A percentile compares a stretch with the other conserved stretches of the same genome.
Evolutionary conservation across 2,888 invertebrate genomes (phyloP).

Genomic region (Melangyna quadrimaculata): DNA sequence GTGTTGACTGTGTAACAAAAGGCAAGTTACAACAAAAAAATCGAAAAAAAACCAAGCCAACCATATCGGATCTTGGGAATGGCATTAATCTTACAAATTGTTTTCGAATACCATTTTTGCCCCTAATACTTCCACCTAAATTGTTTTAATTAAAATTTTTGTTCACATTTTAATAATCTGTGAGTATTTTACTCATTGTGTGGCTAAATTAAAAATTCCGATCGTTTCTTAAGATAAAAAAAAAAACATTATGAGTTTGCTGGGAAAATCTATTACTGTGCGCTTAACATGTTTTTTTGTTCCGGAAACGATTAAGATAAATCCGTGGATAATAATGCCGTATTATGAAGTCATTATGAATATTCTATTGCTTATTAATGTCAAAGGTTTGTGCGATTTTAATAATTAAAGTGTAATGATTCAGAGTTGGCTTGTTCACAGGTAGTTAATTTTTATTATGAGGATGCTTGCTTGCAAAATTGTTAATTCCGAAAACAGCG

Average conservation of each 20-base stretch:
- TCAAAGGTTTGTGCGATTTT: slow-evolving; percentile 33
- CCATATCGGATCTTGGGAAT: slow-evolving; percentile 51
- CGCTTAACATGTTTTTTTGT: slow-evolving; percentile 34
- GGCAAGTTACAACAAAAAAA: not conserved
- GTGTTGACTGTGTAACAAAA: slow-evolving; percentile 17
- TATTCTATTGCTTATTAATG: slow-evolving; percentile 62
- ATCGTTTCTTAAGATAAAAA: slow-evolving; percentile 37
- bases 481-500: not conserved
- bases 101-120: slow-evolving; percentile 42
- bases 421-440: not conserved
- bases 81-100: slow-evolving; percentile 46
- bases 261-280: slow-evolving; percentile 20
- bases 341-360: slow-evolving; percentile 56
- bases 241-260: slow-evolving; percentile 15
- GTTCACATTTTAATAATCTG: slow-evolving; percentile 16
- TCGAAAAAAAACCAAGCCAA: not conserved
- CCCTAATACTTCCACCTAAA: not conserved
- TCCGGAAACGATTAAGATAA: slow-evolving; percentile 36
- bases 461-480: slow-evolving; percentile 8
- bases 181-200: slow-evolving; percentile 12
- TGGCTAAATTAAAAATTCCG: slow-evolving; percentile 52
- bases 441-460: slow-evolving; percentile 18
- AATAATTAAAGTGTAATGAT: slow-evolving; percentile 10
- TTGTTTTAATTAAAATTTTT: slow-evolving; percentile 28
- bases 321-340: slow-evolving; percentile 47